These are phyloP conservation scores for Smittia sp. DNA, from an alignment of 2,888 invertebrate species.

Conservation along the genomic window DNA sequence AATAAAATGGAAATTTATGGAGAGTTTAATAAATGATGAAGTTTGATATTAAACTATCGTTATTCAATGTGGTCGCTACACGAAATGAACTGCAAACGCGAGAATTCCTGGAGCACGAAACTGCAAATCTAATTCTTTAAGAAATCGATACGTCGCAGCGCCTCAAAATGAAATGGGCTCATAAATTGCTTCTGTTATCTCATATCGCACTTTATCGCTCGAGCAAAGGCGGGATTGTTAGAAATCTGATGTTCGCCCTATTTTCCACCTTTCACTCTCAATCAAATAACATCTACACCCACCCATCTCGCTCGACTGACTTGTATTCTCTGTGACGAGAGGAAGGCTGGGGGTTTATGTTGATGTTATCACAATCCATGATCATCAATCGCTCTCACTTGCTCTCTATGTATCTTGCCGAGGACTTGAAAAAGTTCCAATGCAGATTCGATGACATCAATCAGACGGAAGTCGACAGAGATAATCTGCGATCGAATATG, in stretches of 20 bases:
- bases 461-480: not conserved
- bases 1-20: too few species aligned
- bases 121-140: too few species aligned
- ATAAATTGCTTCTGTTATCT: not conserved
- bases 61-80: too few species aligned
- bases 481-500: not conserved
- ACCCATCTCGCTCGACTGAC: not conserved
- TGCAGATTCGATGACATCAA: slow-evolving; percentile 20
- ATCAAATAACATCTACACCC: not conserved
- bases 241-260: not conserved
- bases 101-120: too few species aligned
- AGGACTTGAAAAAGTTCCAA: not conserved
- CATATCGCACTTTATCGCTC: not conserved
- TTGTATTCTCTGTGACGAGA: not conserved
- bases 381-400: slow-evolving; percentile 1
- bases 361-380: slow-evolving; percentile 19
- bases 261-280: slow-evolving; percentile 25
- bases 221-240: not conserved
- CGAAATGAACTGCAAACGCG: too few species aligned
- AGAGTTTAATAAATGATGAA: too few species aligned
- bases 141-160: too few species aligned
- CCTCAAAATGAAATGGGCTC: too few species aligned
- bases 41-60: too few species aligned
- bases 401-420: not conserved
- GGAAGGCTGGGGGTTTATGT: not conserved